Evolutionary conservation across 1,140 invertebrate species (phyloP), one percentile per base, ranked within the genome.

Genomic region (Frieseomelitta varia): DNA sequence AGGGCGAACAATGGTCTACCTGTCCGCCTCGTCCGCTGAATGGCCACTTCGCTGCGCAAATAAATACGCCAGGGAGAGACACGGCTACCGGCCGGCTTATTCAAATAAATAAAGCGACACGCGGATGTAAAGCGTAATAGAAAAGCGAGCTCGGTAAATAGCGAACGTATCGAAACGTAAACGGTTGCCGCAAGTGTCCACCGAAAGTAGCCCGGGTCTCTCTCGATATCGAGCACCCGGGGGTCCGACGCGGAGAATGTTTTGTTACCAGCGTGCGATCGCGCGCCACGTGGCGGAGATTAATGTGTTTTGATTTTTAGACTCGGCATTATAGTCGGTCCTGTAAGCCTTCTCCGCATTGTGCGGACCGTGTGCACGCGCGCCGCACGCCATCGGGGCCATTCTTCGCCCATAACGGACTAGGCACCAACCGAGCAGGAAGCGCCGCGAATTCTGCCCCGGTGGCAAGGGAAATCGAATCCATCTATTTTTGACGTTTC

Each of bases 301-400:
- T 94, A 95, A 94, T 94, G 93, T 95, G 94, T 95, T 95, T 95
- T 95, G 94, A 95, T 95, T 95, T 94, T 94, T 95, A 93, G 94
- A 94, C 93, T 94, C 92, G 77, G 91, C 88, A 93, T 95, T 93
- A 92, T 93, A 91, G 87, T 82, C 88, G 75, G 19, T 65, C 24
- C 39, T 8, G 71, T 93, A 92, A 93, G 91, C 91, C 93, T 93
- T 87, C 89, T 68, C 74, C 85, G 78, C 81, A 92, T 92, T 90
- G 90, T 92, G 69, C 76, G 76, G 53, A 34, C 75, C 65, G 19
- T n/a, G 65, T 74, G 63, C 90, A 90, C 90, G 91, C 92, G 90
- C 89, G 75, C 87, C 88, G 85, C 88, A 86, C 79, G 88, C 81
- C 81, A 82, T 87, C 87, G 68, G 74, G 84, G 69, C 81, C 74